Base-by-base conservation (phyloP, 2,888 invertebrate genomes). In the Apotomis capreana region DNA sequence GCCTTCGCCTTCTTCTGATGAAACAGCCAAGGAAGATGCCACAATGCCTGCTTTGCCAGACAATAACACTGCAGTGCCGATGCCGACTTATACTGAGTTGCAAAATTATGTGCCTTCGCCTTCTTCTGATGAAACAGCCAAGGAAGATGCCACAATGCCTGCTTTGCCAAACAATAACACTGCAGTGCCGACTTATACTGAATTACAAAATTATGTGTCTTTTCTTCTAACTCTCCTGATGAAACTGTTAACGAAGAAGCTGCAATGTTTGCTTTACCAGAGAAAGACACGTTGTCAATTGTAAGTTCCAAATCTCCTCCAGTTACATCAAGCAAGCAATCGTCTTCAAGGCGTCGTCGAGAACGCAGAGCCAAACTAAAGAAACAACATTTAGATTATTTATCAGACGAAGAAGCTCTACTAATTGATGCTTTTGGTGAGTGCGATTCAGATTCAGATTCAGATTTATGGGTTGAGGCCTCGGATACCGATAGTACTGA, bases 241-340 rank as follows among this genome's bases (percentile, higher is more conserved):
- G 51, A 52, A 52, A 52, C 51, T 52, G n/a, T n/a, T n/a, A 52
- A 52, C 51, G n/a, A 52, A 52, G 51, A 52, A n/a, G 51, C 51
- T 4, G 51, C n/a, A 52, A 52, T 52, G 51, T 52, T 12, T 52
- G 51, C 51, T 52, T 52, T 52, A n/a, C 51, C 51, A 52, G 51
- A 52, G 51, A 52, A 12, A 52, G 51, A n/a, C n/a, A 52, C 51
- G 5, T 52, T 52, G 12, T 12, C 51, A 52, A 52, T n/a, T 52
- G 51, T 52, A 52, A 52, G n/a, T 52, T 52, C n/a, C 51, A n/a
- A 52, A 52, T n/a, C 51, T 12, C n/a, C 51, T 52, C n/a, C 51
- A 52, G 51, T 52, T n/a, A 52, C 51, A 52, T n/a, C 51, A 52
- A 52, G n/a, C 51, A 12, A 52, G 12, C 12, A 52, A 52, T 52